Base-by-base conservation (phyloP, 1,140 invertebrate genomes). In the Lepidotrigona ventralis region DNA sequence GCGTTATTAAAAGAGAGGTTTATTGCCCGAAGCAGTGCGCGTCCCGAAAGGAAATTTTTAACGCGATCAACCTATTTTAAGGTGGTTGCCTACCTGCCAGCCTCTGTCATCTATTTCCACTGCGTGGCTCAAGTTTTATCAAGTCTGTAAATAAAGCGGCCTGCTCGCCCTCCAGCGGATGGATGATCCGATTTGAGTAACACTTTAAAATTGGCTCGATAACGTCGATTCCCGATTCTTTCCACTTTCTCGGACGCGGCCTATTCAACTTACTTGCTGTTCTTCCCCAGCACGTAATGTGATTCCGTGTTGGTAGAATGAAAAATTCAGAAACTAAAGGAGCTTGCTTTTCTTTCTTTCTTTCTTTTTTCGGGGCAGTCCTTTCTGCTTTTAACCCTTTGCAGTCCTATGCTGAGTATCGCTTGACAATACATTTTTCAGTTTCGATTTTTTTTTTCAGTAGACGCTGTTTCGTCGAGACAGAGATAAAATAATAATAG, bases 91-190 rank as follows among this genome's bases (percentile, higher is more conserved):
- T 33, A 39, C 29, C 56, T 17, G 76, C 58, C 81, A 66, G 77
- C n/a, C 73, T 33, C 39, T 33, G 68, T 39, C 74, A 15, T 85
- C 83, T 87, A 88, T 87, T 88, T 88, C 53, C 76, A 63, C 51
- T 17, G 69, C 53, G 73, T 53, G 63, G 26, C 46, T 33, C 2
- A 33, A 33, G 79, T 74, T 88, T 77, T 83, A 86, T 88, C 86
- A 78, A 85, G 86, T 56, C 64, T 39, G 73, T 83, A 86, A 88
- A 83, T 88, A 85, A 88, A 80, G 58, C 63, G 85, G 51, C 83
- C 39, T 9, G 39, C 39, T 8, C 66, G 76, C 80, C 72, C 46
- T 26, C 75, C 58, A 58, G 63, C 68, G 74, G 80, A 88, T 77
- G 87, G 79, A 88, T 78, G 76, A 73, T 88, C 71, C 26, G 83